Conservation (phyloP, 2,888 invertebrate species). For the Elysia crispata region DNA sequence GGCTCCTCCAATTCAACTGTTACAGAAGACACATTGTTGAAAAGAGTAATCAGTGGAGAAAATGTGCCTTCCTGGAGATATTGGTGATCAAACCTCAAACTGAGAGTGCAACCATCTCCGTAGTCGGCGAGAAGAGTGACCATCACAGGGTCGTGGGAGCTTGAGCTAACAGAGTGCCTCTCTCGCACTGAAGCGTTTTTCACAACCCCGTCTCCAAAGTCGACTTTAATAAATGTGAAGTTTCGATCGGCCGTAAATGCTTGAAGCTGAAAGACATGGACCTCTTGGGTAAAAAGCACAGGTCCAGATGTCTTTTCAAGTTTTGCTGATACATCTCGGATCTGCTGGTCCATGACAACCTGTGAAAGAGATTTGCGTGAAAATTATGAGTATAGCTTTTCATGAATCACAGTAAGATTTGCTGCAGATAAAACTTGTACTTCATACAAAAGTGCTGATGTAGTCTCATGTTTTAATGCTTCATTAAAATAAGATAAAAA, state of each 20-base stretch:
- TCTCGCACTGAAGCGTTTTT: conserved; percentile 59
- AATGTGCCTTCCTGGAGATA: conserved; percentile 60
- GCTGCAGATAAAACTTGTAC: too few species aligned
- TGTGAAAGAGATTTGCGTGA: conserved; percentile 37
- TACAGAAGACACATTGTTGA: conserved; percentile 51
- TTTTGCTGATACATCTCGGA: conserved; percentile 41
- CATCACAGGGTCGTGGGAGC: neutral
- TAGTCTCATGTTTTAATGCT: too few species aligned
- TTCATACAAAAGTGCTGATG: too few species aligned
- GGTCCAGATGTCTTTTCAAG: neutral
- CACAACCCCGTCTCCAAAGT: conserved; percentile 61
- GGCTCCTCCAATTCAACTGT: conserved; percentile 25
- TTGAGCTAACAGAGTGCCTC: conserved; percentile 22
- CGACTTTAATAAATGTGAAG: conserved; percentile 58
- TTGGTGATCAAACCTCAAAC: conserved; percentile 60
- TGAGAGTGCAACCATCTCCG: conserved; percentile 63
- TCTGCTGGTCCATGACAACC: conserved; percentile 56
- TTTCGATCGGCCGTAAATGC: conserved; percentile 63
- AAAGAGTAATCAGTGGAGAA: conserved; percentile 53
- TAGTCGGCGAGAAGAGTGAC: conserved; percentile 61
- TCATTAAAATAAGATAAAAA: too few species aligned
- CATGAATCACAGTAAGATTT: too few species aligned
- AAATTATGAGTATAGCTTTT: too few species aligned
- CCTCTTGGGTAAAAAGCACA: conserved; percentile 40
- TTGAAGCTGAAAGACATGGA: conserved; percentile 59